phyloP scores from a whole-genome alignment of 2,113 vertebrate genomes.

The Leptobrachium ailaonicum region DNA sequence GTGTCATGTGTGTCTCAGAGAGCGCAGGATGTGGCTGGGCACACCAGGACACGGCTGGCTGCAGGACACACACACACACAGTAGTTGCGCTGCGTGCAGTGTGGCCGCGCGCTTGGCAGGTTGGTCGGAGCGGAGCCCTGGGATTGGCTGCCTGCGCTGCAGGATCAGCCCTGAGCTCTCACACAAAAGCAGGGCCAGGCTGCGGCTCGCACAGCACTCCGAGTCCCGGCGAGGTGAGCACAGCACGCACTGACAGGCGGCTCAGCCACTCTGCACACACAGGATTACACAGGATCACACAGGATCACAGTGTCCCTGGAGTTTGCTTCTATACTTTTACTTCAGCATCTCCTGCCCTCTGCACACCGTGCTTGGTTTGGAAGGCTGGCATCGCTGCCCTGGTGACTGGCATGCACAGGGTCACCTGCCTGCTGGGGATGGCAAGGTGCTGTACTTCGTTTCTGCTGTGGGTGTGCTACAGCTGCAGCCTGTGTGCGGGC shows the following conservation, averaged over 20 bases:
- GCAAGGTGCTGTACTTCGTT: conserved; percentile 60
- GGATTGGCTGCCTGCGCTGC: conserved; percentile 57
- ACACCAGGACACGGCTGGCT: not conserved
- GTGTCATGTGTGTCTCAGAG: not conserved
- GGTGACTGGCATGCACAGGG: not conserved
- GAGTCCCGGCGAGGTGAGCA: not conserved
- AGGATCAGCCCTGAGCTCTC: conserved; percentile 52
- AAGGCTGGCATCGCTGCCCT: not conserved
- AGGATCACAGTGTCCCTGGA: not conserved
- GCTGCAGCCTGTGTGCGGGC: conserved; percentile 66
- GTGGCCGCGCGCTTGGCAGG: not conserved
- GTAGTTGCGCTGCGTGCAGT: not conserved
- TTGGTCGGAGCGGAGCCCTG: conserved; percentile 53
- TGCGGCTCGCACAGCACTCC: conserved; percentile 1
- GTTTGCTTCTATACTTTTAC: not conserved
- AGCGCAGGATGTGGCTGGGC: conserved; percentile 17
- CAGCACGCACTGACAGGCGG: not conserved
- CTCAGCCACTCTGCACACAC: not conserved
- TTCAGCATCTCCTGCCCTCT: not conserved
- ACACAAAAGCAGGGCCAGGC: conserved; percentile 33
- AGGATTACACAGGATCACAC: not conserved
- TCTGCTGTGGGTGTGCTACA: conserved; percentile 73
- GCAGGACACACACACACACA: too few species aligned
- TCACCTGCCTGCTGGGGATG: conserved; percentile 62
- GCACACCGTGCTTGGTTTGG: not conserved